Percentiles rank a stretch among this genome's conserved stretches.
Conservation (phyloP, 2,113 vertebrate species). For the Struthio camelus region DNA sequence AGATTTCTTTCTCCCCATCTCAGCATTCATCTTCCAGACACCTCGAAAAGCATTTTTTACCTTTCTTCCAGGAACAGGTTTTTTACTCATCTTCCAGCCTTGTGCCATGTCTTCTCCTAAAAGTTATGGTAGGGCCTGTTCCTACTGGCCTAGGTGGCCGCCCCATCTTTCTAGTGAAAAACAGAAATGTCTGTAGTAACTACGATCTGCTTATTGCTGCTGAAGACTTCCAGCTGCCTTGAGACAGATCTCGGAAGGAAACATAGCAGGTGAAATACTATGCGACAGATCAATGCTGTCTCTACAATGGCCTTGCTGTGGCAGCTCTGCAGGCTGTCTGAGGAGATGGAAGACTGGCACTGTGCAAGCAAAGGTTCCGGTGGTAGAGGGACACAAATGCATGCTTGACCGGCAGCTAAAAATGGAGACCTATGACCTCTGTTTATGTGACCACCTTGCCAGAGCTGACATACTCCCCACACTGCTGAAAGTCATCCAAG, state of each 20-base stretch:
- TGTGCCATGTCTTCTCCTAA: background rate
- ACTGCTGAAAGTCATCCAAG: background rate
- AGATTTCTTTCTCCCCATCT: background rate
- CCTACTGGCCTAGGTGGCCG: background rate
- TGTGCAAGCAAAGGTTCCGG: background rate
- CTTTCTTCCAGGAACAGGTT: background rate
- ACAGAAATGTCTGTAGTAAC: background rate
- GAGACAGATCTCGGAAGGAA: background rate
- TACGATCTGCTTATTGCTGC: background rate
- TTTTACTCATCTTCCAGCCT: background rate
- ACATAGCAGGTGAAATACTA: background rate
- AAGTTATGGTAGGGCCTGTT: background rate
- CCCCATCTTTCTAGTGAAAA: background rate
- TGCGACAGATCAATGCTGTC: background rate
- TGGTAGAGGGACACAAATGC: background rate
- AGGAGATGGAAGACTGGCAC: background rate
- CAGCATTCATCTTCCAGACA: background rate
- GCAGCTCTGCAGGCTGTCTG: background rate
- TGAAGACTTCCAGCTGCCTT: background rate
- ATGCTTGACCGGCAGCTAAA: background rate
- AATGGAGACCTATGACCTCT: background rate
- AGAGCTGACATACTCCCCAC: background rate
- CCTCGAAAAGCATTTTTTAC: background rate
- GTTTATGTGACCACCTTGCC: background rate
- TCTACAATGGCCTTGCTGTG: background rate